Percentiles rank a stretch among this genome's conserved stretches.
Conservation (phyloP, 2,888 invertebrate genomes). For the Cephonodes hylas region DNA sequence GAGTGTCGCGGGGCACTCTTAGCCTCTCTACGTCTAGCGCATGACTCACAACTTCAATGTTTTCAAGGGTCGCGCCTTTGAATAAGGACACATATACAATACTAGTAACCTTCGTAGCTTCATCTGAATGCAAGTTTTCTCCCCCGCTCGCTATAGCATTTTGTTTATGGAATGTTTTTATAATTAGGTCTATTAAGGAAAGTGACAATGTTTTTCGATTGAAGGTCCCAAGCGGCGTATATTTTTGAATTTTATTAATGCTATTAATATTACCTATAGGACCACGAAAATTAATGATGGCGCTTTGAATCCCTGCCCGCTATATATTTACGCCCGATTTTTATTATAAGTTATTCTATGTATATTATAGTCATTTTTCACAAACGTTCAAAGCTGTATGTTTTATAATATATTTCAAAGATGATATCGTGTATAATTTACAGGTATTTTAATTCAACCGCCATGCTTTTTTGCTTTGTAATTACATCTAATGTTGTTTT, state of each 20-base stretch:
- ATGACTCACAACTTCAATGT: neutral
- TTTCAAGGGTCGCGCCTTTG: neutral
- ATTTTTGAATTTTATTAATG: no score
- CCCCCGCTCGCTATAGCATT: no score
- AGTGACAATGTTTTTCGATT: no score
- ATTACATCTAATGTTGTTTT: neutral
- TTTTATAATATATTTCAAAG: neutral
- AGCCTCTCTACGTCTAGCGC: neutral
- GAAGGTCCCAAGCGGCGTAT: no score
- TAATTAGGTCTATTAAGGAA: no score
- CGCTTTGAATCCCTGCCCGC: no score
- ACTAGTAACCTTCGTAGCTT: no score
- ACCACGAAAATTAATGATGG: no score
- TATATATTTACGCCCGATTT: neutral
- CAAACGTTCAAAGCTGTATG: neutral
- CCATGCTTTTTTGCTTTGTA: neutral
- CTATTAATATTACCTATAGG: no score
- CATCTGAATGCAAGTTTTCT: no score
- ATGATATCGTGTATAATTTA: constrained; percentile 1
- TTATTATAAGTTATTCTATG: neutral
- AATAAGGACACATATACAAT: no score
- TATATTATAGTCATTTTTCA: neutral
- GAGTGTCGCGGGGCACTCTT: neutral
- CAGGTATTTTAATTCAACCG: neutral
- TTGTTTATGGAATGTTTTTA: no score